These are phyloP conservation scores for Chironomus riparius DNA, from an alignment of 2,888 invertebrate species.

Conservation along the genomic window DNA sequence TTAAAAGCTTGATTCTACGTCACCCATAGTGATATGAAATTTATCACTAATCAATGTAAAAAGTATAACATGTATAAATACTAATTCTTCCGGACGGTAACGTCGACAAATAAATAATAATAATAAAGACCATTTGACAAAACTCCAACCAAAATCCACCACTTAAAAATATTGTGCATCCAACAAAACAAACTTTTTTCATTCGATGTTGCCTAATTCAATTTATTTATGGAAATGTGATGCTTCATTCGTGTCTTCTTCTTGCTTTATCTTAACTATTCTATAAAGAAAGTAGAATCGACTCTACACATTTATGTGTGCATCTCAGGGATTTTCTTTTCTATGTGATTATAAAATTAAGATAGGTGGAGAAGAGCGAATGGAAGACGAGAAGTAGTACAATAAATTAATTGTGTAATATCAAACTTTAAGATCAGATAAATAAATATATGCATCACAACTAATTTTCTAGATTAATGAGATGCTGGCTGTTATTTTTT, in stretches of 20 bases:
- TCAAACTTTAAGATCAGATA: neutral
- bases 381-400: neutral
- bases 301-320: neutral
- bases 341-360: neutral
- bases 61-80: too few species aligned
- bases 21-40: too few species aligned
- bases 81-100: too few species aligned
- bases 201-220: constrained; percentile 9
- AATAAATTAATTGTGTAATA: constrained; percentile 1
- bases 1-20: too few species aligned
- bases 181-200: neutral
- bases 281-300: neutral
- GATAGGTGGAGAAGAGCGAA: neutral
- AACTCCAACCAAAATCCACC: too few species aligned
- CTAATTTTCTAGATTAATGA: constrained; percentile 1
- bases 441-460: neutral
- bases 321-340: neutral
- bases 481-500: neutral
- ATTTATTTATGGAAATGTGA: constrained; percentile 24
- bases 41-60: too few species aligned
- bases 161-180: neutral
- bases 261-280: neutral
- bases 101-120: too few species aligned
- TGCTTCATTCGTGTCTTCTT: constrained; percentile 14
- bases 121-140: too few species aligned